Base-by-base conservation (phyloP, 2,113 vertebrate species). In the Nibea coibor region DNA sequence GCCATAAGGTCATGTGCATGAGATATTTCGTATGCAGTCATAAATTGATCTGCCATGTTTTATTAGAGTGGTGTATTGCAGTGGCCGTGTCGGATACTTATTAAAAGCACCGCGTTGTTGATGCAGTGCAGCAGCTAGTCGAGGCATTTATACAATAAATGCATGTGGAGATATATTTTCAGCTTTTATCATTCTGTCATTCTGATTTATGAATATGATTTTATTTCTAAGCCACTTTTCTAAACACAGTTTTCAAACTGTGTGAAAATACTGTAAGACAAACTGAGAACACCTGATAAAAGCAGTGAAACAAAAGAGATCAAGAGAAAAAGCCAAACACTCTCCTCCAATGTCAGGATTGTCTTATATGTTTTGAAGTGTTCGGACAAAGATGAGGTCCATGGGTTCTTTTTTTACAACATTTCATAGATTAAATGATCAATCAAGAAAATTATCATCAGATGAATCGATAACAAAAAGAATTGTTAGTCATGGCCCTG, bases 11-110 rank as follows among this genome's bases (percentile, higher is more conserved):
- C 91, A 89, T 88, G 86, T 64, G 86, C 78, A 68, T 8, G 67
- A 71, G 70, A 81, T 83, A 79, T 89, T 89, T 91, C 42, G 26
- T 69, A 88, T 89, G 82, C 75, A 80, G 82, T 86, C 93, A 88
- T 93, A 93, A 94, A 94, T 93, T 90, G 80, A 89, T 87, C 84
- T 86, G 92, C 75, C 87, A 89, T 87, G 78, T 91, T 93, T 93
- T 91, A 94, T 93, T 93, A 88, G 87, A 85, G 83, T 90, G 90
- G 64, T 88, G 83, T 70, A 73, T 69, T 65, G 69, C 86, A 76
- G 85, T 22, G 53, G 81, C 59, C 35, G 66, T 58, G 78, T 77
- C 51, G 82, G 39, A 4, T 31, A 16, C 74, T 79, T 86, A 83
- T 86, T 84, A 80, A 84, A 83, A 78, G 77, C 76, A 72, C 14